A percentile compares a stretch with the other conserved stretches of the same genome.
phyloP scores from a whole-genome alignment of 2,113 vertebrate genomes.

The Zingel zingel region DNA sequence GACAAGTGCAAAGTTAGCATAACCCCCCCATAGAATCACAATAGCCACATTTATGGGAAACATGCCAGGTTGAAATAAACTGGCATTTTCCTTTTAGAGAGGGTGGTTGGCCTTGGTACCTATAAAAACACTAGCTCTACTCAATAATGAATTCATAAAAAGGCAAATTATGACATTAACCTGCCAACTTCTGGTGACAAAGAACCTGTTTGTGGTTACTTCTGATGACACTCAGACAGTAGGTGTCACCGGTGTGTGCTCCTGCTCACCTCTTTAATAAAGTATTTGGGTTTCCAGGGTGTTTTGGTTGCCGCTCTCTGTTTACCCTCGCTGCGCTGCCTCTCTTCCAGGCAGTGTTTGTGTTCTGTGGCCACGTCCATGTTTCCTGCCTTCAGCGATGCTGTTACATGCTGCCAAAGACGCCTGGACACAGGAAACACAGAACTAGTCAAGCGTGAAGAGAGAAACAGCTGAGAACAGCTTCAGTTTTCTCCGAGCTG shows the following conservation, averaged over 20 bases:
- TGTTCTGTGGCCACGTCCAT: conserved; percentile 89
- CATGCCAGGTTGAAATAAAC: too few relatives aligned
- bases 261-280: conserved; percentile 89
- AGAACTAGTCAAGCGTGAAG: not conserved
- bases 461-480: too few relatives aligned
- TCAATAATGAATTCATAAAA: not conserved
- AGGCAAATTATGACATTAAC: not conserved
- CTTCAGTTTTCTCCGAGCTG: too few relatives aligned
- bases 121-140: not conserved
- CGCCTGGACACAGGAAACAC: conserved; percentile 74
- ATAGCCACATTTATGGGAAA: not conserved
- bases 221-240: not conserved
- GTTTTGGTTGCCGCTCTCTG: conserved; percentile 79
- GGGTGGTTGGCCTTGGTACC: not conserved
- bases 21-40: not conserved
- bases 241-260: not conserved
- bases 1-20: not conserved
- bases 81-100: not conserved
- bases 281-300: conserved; percentile 90
- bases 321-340: conserved; percentile 88
- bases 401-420: conserved; percentile 92
- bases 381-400: conserved; percentile 86
- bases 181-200: not conserved
- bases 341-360: conserved; percentile 91
- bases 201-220: not conserved